Evolutionary conservation across 2,888 invertebrate species (phyloP).

Genomic region (Nematopogon swammerdamellus): DNA sequence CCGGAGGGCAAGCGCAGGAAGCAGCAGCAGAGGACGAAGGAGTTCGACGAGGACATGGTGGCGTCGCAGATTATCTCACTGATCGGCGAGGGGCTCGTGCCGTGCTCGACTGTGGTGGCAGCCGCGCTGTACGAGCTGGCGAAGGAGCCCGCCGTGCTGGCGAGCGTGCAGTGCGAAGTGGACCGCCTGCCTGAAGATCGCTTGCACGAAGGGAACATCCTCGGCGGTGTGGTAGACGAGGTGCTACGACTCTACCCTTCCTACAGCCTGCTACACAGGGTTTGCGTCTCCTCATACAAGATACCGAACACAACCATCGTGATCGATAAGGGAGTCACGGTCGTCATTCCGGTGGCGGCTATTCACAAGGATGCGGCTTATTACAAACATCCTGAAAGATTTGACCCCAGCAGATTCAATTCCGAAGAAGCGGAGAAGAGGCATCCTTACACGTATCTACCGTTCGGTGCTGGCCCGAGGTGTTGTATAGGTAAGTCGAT

Average conservation of each 20-base stretch:
- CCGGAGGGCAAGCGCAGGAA: not conserved
- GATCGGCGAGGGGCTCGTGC: slow-evolving; percentile 39
- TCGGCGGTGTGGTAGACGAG: slow-evolving; percentile 36
- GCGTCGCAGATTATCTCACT: slow-evolving; percentile 21
- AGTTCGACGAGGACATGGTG: not conserved
- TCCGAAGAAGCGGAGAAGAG: slow-evolving; percentile 19
- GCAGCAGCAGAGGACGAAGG: not conserved
- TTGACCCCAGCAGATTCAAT: slow-evolving; percentile 38
- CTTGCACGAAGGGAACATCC: slow-evolving; percentile 21
- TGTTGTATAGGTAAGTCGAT: slow-evolving; percentile 47
- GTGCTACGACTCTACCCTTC: slow-evolving; percentile 39
- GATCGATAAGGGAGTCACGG: slow-evolving; percentile 34
- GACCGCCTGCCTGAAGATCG: slow-evolving; percentile 16
- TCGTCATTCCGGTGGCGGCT: slow-evolving; percentile 35
- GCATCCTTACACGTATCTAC: slow-evolving; percentile 29
- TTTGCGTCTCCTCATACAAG: slow-evolving; percentile 35
- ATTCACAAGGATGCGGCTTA: slow-evolving; percentile 33
- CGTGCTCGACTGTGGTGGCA: slow-evolving; percentile 31
- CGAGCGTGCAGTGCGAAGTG: slow-evolving; percentile 20
- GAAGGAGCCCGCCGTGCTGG: slow-evolving; percentile 25
- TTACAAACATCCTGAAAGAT: slow-evolving; percentile 27
- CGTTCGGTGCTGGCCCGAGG: slow-evolving; percentile 43
- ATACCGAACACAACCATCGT: slow-evolving; percentile 28
- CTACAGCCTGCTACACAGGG: slow-evolving; percentile 32
- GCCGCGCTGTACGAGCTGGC: slow-evolving; percentile 35